phyloP scores from a whole-genome alignment of 2,888 invertebrate species.

The Drosophila anceps region DNA sequence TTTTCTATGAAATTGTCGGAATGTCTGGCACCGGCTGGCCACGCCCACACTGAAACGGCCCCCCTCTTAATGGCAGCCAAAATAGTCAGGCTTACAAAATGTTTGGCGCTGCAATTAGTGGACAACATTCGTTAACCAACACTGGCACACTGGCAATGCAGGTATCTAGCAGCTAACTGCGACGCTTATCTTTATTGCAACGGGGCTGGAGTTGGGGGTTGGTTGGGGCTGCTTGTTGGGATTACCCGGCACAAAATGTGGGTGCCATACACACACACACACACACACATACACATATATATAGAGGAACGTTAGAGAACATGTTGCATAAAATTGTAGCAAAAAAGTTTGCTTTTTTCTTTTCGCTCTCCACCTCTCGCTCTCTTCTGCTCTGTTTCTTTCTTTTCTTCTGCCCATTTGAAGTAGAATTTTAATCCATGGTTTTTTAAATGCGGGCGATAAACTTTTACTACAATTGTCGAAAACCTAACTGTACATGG shows the following conservation, averaged over 20 bases:
- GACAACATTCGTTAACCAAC: slow-evolving; percentile 77
- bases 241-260: slow-evolving; percentile 30
- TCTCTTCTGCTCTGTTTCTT: slow-evolving; percentile 6
- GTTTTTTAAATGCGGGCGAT: slow-evolving; percentile 81
- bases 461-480: slow-evolving; percentile 80
- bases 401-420: slow-evolving; percentile 52
- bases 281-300: no score
- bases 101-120: slow-evolving; percentile 72
- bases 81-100: slow-evolving; percentile 44
- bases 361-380: slow-evolving; percentile 4
- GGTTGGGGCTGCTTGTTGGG: background rate
- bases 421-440: slow-evolving; percentile 81
- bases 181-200: slow-evolving; percentile 79
- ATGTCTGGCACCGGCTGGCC: slow-evolving; percentile 55
- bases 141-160: slow-evolving; percentile 66
- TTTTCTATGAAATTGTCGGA: slow-evolving; percentile 80
- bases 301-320: slow-evolving; percentile 39
- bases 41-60: slow-evolving; percentile 8
- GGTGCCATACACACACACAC: slow-evolving; percentile 27
- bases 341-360: slow-evolving; percentile 26
- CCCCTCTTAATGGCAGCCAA: slow-evolving; percentile 40
- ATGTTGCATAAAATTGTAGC: slow-evolving; percentile 58
- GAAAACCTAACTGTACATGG: slow-evolving; percentile 54
- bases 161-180: slow-evolving; percentile 58
- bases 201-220: background rate